A percentile compares a stretch with the other conserved stretches of the same genome.
Evolutionary conservation across 2,113 vertebrate genomes (phyloP).

Genomic region (Montifringilla adamsi): DNA sequence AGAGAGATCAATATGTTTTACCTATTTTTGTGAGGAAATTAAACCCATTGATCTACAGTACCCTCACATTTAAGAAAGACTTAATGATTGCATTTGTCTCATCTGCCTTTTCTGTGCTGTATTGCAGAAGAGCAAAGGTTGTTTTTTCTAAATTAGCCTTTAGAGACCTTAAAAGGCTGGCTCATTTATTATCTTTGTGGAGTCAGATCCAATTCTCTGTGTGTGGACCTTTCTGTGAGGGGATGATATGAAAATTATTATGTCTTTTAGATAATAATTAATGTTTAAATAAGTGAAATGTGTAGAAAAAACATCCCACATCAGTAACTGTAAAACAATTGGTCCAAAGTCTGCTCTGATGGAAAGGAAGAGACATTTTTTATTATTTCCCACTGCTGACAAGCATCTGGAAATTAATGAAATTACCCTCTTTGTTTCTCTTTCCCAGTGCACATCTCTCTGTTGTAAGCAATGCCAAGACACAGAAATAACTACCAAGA

Average conservation of each 20-base stretch:
- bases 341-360: background rate
- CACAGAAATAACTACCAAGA: conserved; percentile 97
- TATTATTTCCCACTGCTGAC: background rate
- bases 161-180: background rate
- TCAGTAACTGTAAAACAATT: background rate
- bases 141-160: conserved; percentile 6
- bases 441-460: conserved; percentile 89
- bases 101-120: background rate
- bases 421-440: background rate
- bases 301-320: background rate
- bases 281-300: background rate
- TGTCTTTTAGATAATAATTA: background rate
- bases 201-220: background rate
- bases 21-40: background rate
- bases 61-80: background rate
- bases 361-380: background rate
- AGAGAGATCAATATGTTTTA: background rate
- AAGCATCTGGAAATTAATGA: background rate
- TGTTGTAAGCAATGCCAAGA: conserved; percentile 97
- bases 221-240: background rate
- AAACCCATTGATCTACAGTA: background rate
- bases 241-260: background rate
- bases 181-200: background rate
- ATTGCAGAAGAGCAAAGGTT: background rate
- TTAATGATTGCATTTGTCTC: conserved; percentile 6